These are phyloP conservation scores for Catharus minimus DNA, from an alignment of 2,113 vertebrate genomes.

Conservation along the genomic window DNA sequence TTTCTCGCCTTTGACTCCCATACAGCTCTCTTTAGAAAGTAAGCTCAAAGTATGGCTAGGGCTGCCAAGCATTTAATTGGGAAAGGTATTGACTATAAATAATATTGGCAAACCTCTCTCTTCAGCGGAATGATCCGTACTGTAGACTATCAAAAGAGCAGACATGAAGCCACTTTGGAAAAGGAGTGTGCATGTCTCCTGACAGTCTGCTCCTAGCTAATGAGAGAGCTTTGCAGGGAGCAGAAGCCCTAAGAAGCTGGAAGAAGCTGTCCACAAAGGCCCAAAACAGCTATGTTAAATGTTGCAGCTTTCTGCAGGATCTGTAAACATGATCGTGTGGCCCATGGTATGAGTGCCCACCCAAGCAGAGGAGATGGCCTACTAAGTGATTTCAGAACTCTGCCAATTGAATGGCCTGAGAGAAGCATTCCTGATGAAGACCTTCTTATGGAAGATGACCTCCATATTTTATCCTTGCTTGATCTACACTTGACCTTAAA, in stretches of 20 bases:
- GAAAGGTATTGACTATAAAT: not conserved
- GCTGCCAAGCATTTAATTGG: not conserved
- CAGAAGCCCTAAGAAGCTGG: not conserved
- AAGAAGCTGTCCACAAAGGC: not conserved
- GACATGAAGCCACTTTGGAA: not conserved
- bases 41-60: not conserved
- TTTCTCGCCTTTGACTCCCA: not conserved
- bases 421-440: not conserved
- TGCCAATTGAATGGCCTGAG: not conserved
- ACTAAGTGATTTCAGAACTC: not conserved
- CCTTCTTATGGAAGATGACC: not conserved
- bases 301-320: not conserved
- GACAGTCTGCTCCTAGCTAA: not conserved
- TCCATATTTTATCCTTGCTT: not conserved
- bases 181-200: not conserved
- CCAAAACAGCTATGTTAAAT: not conserved
- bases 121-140: not conserved
- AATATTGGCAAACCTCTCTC: not conserved
- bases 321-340: rapidly evolving
- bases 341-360: not conserved
- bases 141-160: not conserved
- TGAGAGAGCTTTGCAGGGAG: not conserved
- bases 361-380: not conserved
- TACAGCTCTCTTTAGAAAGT: not conserved
- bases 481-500: not conserved